Conservation (phyloP, 92 coral and sea anemone species). For the Actinostola sp. region DNA sequence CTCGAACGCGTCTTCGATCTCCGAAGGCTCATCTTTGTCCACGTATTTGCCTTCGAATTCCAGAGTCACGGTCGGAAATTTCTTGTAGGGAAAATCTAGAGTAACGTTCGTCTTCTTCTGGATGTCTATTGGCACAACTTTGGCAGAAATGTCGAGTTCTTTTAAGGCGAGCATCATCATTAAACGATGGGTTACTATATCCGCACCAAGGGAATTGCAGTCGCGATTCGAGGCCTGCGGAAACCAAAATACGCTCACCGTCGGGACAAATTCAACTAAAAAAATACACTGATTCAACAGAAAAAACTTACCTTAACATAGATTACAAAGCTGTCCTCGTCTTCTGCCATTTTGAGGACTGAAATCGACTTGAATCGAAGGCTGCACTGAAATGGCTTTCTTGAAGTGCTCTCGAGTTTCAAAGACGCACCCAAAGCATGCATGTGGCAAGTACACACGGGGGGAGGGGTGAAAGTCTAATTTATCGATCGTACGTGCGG, state of each 20-base stretch:
- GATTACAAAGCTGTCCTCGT: constrained; percentile 35
- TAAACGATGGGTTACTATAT: constrained; percentile 58
- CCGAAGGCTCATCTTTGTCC: constrained; percentile 50
- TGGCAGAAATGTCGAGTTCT: constrained; percentile 48
- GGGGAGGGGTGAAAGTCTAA: constrained; percentile 6
- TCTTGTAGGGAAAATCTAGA: constrained; percentile 52
- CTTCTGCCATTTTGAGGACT: constrained; percentile 38
- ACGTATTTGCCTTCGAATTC: constrained; percentile 22
- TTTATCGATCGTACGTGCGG: not conserved
- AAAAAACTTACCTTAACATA: constrained; percentile 60
- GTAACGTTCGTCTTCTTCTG: constrained; percentile 54
- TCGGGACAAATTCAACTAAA: not conserved
- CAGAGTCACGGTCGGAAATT: constrained; percentile 31
- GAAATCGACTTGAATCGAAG: not conserved
- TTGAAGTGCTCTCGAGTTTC: constrained; percentile 19
- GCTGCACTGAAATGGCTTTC: not conserved
- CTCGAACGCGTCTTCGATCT: constrained; percentile 62
- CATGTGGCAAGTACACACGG: constrained; percentile 9
- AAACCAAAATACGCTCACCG: not conserved
- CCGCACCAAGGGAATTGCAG: constrained; percentile 56
- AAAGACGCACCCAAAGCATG: constrained; percentile 42
- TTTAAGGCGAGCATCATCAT: constrained; percentile 70
- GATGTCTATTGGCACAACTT: constrained; percentile 56
- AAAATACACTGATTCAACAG: not conserved
- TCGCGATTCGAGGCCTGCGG: constrained; percentile 40